Conservation (phyloP, 2,113 vertebrate genomes). For the Limnothrissa miodon region DNA sequence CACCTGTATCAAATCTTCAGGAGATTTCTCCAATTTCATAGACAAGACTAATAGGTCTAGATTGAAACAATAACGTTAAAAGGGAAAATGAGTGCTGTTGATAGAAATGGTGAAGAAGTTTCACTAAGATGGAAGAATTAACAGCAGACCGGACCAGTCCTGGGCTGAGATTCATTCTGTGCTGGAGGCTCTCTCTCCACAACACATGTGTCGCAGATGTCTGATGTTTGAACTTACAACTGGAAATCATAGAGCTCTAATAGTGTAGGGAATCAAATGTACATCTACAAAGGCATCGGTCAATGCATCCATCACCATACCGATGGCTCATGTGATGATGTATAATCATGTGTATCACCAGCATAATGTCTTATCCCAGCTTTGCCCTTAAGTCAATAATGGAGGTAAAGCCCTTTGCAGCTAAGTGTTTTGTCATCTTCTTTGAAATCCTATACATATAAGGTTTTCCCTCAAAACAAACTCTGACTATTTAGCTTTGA, state of each 20-base stretch:
- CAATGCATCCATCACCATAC: not conserved
- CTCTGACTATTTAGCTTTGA: not conserved
- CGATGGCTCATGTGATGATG: not conserved
- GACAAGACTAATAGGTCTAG: not conserved
- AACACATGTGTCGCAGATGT: slow-evolving; percentile 5
- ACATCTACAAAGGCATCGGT: not conserved
- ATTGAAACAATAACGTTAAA: not conserved
- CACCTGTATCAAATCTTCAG: not conserved
- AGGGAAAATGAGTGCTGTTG: not conserved
- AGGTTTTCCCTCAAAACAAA: slow-evolving; percentile 3
- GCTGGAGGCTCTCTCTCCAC: not conserved
- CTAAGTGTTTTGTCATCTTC: not conserved
- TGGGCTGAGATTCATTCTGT: not conserved
- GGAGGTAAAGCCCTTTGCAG: not conserved
- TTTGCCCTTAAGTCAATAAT: not conserved
- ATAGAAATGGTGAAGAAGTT: not conserved
- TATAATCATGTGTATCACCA: not conserved
- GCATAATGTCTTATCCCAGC: not conserved
- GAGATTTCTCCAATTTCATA: not conserved
- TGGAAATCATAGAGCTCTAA: slow-evolving; percentile 1
- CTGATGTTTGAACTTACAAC: slow-evolving; percentile 2
- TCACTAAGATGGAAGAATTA: not conserved
- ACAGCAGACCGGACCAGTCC: not conserved
- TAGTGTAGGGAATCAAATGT: slow-evolving; percentile 3
- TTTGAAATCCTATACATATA: slow-evolving; percentile 11